Conservation (phyloP, 2,113 vertebrate genomes). For the Pomatorhinus ruficollis region DNA sequence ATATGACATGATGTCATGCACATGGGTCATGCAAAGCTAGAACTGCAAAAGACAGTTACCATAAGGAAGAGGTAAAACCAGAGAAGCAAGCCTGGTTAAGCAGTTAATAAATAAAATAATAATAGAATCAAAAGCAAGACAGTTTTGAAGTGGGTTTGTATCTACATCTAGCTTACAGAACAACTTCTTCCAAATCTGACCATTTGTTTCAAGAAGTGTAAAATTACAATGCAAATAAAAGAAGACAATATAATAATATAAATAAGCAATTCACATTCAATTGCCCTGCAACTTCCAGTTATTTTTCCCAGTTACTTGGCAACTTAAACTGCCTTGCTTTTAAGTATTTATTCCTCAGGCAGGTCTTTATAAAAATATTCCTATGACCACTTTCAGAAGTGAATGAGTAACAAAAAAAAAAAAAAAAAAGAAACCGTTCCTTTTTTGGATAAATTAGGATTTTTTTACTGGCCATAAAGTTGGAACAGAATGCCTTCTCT, state of each 20-base stretch:
- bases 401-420: not conserved
- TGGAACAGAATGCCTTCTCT: not conserved
- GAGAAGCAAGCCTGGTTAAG: not conserved
- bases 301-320: not conserved
- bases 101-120: not conserved
- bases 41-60: not conserved
- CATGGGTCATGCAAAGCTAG: not conserved
- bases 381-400: not conserved
- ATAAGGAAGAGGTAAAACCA: not conserved
- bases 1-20: rapidly evolving
- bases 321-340: not conserved
- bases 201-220: not conserved
- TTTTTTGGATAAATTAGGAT: not conserved
- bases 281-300: not conserved
- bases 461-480: not conserved
- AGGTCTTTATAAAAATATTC: not conserved
- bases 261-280: not conserved
- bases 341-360: not conserved
- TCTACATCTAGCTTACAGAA: not conserved
- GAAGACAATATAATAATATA: not conserved
- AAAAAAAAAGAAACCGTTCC: rapidly evolving
- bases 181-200: not conserved
- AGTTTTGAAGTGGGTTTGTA: not conserved
- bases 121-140: not conserved
- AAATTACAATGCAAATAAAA: not conserved